Conservation (phyloP, 2,888 invertebrate genomes). For the Ctenicera cuprea region DNA sequence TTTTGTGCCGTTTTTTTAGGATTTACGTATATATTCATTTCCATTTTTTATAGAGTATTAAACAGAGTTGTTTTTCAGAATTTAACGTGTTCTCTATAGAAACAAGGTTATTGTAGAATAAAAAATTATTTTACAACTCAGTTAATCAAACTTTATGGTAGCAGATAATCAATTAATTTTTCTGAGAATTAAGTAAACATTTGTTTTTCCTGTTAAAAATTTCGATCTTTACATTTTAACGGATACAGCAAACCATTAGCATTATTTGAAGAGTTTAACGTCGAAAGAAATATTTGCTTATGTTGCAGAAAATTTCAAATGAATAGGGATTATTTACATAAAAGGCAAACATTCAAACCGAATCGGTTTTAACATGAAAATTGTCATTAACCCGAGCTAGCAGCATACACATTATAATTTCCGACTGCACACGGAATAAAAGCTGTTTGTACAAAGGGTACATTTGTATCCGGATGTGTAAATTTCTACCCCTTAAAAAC, state of each 20-base stretch:
- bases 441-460: too few species aligned
- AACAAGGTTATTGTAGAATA: too few species aligned
- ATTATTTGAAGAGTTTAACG: background rate
- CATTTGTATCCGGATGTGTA: background rate
- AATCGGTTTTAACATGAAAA: conserved; percentile 22
- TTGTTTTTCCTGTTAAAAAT: background rate
- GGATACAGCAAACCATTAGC: background rate
- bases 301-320: background rate
- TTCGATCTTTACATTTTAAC: background rate
- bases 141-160: too few species aligned
- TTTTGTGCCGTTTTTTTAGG: too few species aligned
- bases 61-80: too few species aligned
- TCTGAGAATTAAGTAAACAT: background rate
- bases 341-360: background rate
- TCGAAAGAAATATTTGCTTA: conserved; percentile 2
- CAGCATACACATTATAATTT: conserved; percentile 10
- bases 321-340: conserved; percentile 1
- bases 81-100: too few species aligned
- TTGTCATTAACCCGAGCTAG: conserved; percentile 18
- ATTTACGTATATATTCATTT: too few species aligned
- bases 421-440: conserved; percentile 8
- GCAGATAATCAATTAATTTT: too few species aligned
- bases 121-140: too few species aligned
- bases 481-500: conserved; percentile 1
- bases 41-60: too few species aligned